Evolutionary conservation across 2,113 vertebrate species (phyloP).

Genomic region (Heteronetta atricapilla): DNA sequence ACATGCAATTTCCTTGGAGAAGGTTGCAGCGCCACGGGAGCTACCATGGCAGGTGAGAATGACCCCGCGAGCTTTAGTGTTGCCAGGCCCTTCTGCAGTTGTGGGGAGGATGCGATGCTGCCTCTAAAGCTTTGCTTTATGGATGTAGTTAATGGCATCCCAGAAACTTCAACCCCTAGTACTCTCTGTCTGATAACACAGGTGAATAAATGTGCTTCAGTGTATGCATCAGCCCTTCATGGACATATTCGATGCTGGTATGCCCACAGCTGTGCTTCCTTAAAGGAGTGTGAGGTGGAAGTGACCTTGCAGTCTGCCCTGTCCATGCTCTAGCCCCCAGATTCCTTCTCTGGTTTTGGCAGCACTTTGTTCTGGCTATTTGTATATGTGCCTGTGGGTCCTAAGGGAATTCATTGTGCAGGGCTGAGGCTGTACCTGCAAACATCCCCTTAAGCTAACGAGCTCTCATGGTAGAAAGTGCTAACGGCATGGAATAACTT

Average conservation of each 20-base stretch:
- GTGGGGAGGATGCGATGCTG: neutral
- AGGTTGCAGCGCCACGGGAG: constrained; percentile 48
- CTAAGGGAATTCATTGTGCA: neutral
- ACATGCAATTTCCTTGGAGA: constrained; percentile 35
- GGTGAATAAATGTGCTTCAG: neutral
- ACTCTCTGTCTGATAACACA: neutral
- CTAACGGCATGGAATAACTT: neutral
- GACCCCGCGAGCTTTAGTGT: neutral
- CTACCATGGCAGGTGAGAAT: constrained; percentile 47
- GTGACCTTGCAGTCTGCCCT: neutral
- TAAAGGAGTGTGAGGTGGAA: neutral
- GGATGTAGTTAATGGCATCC: neutral
- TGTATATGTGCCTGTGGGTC: neutral
- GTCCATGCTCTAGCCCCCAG: neutral
- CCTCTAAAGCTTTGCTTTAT: neutral
- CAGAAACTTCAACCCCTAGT: neutral
- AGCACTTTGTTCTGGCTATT: neutral
- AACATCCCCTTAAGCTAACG: neutral
- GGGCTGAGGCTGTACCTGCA: neutral
- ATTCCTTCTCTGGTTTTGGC: neutral
- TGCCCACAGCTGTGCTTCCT: neutral
- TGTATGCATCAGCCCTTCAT: neutral
- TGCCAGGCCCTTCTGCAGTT: neutral
- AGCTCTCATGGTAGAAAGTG: neutral
- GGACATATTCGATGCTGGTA: neutral